phyloP scores from a whole-genome alignment of 2,113 vertebrate species.

The Etheostoma cragini region DNA sequence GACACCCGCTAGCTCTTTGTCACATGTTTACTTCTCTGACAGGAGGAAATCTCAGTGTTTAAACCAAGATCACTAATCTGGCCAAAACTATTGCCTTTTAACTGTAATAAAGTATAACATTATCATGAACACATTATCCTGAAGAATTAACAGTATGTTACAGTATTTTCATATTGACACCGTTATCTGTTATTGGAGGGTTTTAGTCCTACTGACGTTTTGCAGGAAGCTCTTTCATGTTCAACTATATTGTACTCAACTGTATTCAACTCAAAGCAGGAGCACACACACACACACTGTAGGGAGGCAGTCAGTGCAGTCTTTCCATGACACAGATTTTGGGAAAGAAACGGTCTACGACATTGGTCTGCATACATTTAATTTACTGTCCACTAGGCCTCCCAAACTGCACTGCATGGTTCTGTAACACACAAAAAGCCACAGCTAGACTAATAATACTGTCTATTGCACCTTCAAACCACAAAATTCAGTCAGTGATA shows the following conservation, averaged over 20 bases:
- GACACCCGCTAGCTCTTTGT: no score
- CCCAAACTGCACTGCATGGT: neutral
- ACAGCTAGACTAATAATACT: conserved; percentile 51
- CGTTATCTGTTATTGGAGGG: conserved; percentile 46
- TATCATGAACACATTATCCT: no score
- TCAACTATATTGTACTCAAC: no score
- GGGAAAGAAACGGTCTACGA: neutral
- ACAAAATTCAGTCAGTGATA: conserved; percentile 61
- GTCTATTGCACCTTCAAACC: conserved; percentile 40
- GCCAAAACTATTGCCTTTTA: no score
- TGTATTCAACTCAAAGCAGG: conserved; percentile 11
- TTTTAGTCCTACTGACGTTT: conserved; percentile 24
- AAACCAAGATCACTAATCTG: no score
- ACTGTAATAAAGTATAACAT: no score
- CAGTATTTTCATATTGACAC: conserved; percentile 14
- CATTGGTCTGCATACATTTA: conserved; percentile 8
- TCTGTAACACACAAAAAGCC: neutral
- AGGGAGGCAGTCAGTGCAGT: neutral
- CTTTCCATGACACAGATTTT: conserved; percentile 22
- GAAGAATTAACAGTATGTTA: no score
- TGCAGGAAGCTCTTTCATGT: conserved; percentile 27
- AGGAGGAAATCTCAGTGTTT: no score
- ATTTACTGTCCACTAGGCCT: neutral
- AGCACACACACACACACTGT: neutral
- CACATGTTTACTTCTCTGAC: no score